These are phyloP conservation scores for Misgurnus anguillicaudatus DNA, from an alignment of 2,113 vertebrate genomes.

Conservation along the genomic window DNA sequence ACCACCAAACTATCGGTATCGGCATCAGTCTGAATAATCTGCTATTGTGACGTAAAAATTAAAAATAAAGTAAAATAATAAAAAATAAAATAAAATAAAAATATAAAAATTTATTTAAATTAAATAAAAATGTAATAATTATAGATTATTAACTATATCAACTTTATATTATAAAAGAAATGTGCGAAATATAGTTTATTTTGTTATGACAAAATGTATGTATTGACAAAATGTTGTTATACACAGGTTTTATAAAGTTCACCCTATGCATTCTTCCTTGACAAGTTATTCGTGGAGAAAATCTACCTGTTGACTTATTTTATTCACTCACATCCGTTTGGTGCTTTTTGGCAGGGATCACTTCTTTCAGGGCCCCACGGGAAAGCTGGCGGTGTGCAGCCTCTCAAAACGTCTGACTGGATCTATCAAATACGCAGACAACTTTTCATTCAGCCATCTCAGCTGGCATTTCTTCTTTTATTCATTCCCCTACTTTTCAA, in stretches of 20 bases:
- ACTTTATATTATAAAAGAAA: no score
- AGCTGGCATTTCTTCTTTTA: conserved; percentile 5
- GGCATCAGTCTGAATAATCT: no score
- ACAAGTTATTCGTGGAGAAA: background rate
- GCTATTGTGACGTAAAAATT: no score
- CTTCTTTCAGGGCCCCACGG: conserved; percentile 9
- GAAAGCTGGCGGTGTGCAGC: conserved; percentile 8
- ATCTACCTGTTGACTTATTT: background rate
- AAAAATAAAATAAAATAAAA: no score
- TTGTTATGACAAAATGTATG: no score
- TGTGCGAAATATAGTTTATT: no score
- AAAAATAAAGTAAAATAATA: no score
- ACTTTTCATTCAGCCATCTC: background rate
- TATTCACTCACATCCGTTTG: background rate
- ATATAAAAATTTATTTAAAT: no score
- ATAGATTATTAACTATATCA: no score
- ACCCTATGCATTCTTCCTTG: no score
- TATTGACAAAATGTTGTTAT: background rate
- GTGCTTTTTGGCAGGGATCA: conserved; percentile 1
- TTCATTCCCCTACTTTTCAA: background rate
- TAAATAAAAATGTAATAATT: no score
- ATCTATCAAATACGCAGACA: conserved; percentile 24
- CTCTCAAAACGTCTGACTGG: conserved; percentile 6
- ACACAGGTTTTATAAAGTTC: background rate
- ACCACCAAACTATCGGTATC: no score